Evolutionary conservation across 1,140 invertebrate species (phyloP).

Genomic region (Zophobas morio): DNA sequence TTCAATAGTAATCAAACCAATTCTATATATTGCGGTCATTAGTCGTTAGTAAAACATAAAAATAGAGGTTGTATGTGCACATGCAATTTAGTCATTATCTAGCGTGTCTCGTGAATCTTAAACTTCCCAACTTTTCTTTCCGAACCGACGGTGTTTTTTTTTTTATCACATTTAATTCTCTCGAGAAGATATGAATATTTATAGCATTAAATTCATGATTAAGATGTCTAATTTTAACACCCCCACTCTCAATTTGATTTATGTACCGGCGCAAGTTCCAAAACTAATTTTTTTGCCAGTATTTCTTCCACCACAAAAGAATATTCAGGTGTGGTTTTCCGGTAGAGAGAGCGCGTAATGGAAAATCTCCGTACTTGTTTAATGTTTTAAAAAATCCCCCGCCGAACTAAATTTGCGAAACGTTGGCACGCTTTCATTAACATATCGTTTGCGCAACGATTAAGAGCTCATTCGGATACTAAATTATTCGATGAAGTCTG

Average conservation of each 20-base stretch:
- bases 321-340: slow-evolving; percentile 41
- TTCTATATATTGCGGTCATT: slow-evolving; percentile 47
- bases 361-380: background rate
- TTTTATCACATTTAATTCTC: slow-evolving; percentile 52
- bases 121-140: slow-evolving; percentile 48
- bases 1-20: slow-evolving; percentile 47
- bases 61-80: slow-evolving; percentile 47
- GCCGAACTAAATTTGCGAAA: background rate
- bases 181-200: slow-evolving; percentile 53
- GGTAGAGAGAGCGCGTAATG: slow-evolving; percentile 13
- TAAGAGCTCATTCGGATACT: slow-evolving; percentile 8
- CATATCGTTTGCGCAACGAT: slow-evolving; percentile 23
- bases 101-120: slow-evolving; percentile 49
- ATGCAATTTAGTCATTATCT: slow-evolving; percentile 49
- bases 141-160: slow-evolving; percentile 42
- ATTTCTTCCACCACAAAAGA: slow-evolving; percentile 34
- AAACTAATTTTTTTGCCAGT: slow-evolving; percentile 39
- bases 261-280: slow-evolving; percentile 44
- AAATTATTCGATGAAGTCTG: slow-evolving; percentile 20
- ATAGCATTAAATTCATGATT: slow-evolving; percentile 52
- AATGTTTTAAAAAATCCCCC: background rate
- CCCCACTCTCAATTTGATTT: slow-evolving; percentile 50
- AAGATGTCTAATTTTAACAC: slow-evolving; percentile 53
- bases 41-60: slow-evolving; percentile 45
- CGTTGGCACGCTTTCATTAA: slow-evolving; percentile 5